These are phyloP conservation scores for Serinus canaria DNA, from an alignment of 2,113 vertebrate species.

Conservation along the genomic window DNA sequence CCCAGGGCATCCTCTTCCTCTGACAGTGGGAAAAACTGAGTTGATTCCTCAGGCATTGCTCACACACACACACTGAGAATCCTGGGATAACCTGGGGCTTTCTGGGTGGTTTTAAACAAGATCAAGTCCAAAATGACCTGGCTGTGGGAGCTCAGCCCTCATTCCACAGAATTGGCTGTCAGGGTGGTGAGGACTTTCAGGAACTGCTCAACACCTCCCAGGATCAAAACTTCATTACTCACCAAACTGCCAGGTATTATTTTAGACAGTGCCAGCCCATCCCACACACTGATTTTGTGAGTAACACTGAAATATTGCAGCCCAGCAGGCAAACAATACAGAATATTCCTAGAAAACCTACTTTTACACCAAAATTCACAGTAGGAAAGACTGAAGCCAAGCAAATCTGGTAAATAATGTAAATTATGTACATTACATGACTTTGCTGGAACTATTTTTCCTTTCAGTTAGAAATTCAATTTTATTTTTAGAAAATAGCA, in stretches of 20 bases:
- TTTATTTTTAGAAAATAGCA: not conserved
- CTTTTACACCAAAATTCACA: not conserved
- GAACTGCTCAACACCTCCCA: not conserved
- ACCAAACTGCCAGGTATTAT: not conserved
- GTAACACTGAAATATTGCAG: not conserved
- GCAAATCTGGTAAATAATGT: not conserved
- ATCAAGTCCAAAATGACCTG: fast-evolving
- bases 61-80: not conserved
- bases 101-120: not conserved
- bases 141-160: not conserved
- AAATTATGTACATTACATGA: not conserved
- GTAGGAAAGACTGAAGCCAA: not conserved
- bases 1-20: not conserved
- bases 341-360: not conserved
- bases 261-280: not conserved
- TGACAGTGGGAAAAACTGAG: not conserved
- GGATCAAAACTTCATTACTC: not conserved
- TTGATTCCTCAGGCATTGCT: not conserved
- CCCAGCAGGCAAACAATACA: not conserved
- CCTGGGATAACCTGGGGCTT: not conserved
- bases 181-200: not conserved
- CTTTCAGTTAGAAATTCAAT: not conserved
- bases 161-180: not conserved
- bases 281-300: fast-evolving
- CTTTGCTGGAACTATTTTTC: not conserved